Evolutionary conservation across 2,113 vertebrate genomes (phyloP).

Genomic region (Aplodontia rufa): DNA sequence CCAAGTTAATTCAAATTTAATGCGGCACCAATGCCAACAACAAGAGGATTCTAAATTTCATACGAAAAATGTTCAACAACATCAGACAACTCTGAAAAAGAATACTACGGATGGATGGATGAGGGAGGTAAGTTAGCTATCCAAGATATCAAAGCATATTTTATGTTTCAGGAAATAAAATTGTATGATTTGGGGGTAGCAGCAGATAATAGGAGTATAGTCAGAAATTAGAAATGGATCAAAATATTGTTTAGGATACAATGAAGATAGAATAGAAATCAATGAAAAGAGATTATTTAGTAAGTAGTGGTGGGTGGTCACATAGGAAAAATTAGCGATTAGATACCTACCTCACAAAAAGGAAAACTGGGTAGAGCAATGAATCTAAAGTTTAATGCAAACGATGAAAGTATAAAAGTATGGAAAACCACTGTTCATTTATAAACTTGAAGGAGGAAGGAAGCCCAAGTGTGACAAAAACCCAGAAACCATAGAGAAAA

Average conservation of each 20-base stretch:
- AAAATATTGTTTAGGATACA: neutral
- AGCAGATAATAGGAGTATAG: neutral
- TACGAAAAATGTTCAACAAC: neutral
- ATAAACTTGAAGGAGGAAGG: neutral
- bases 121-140: too few species aligned
- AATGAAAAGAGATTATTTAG: neutral
- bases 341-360: neutral
- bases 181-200: neutral
- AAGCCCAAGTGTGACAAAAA: neutral
- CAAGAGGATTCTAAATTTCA: neutral
- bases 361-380: neutral
- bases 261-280: neutral
- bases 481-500: neutral
- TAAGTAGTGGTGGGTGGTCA: neutral
- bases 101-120: accelerated
- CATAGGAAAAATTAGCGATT: neutral
- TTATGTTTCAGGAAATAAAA: neutral
- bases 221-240: neutral
- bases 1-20: neutral
- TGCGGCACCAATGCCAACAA: neutral
- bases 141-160: neutral
- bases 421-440: neutral
- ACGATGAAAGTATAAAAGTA: neutral
- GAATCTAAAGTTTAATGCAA: neutral
- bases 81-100: neutral